Evolutionary conservation across 2,797 vertebrate genomes (phyloP).

Genomic region (Momotus momota): DNA sequence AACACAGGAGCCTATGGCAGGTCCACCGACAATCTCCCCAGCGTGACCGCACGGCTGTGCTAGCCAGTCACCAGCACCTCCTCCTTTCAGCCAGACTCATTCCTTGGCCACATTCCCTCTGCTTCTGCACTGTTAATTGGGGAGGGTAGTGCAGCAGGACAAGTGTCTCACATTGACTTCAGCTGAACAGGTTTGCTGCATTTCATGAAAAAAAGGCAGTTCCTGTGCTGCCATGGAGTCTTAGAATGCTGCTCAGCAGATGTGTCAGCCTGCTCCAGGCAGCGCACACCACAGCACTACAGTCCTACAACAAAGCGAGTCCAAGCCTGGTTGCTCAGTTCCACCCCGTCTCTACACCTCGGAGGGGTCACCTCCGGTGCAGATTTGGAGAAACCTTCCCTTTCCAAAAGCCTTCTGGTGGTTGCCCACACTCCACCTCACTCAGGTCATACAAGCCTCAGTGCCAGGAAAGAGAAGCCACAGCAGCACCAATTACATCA

Average conservation of each 20-base stretch:
- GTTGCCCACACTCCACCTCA: not conserved
- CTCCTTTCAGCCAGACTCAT: accelerated
- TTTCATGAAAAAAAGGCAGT: not conserved
- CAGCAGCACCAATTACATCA: not conserved
- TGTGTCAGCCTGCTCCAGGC: not conserved
- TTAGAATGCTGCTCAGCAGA: not conserved
- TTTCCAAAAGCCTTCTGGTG: not conserved
- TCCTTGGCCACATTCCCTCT: not conserved
- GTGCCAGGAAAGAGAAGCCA: not conserved
- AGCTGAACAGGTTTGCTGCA: not conserved
- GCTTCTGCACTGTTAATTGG: accelerated
- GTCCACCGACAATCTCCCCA: not conserved
- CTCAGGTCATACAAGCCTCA: not conserved
- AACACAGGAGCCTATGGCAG: accelerated
- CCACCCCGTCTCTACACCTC: not conserved
- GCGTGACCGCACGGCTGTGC: not conserved
- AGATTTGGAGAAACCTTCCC: not conserved
- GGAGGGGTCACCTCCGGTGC: not conserved
- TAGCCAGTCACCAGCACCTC: not conserved
- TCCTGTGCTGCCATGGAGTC: not conserved
- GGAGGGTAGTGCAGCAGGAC: not conserved
- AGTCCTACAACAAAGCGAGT: not conserved
- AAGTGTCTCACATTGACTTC: accelerated
- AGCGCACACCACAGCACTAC: not conserved
- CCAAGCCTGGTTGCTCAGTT: not conserved